Percentiles rank a stretch among this genome's conserved stretches.
These are phyloP conservation scores for Acanthococcus lagerstroemiae DNA, from an alignment of 2,888 invertebrate genomes.

Conservation along the genomic window DNA sequence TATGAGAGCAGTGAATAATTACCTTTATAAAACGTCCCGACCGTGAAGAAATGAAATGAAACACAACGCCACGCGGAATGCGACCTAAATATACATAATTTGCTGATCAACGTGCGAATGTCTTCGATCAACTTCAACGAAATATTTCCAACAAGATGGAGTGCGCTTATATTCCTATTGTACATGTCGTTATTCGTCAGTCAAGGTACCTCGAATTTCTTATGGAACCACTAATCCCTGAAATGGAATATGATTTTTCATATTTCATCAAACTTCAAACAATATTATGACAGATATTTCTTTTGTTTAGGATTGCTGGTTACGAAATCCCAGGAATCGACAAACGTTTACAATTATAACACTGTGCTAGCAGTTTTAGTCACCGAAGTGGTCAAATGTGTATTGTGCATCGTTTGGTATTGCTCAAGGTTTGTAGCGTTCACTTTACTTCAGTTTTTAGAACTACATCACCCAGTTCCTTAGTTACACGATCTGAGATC, in stretches of 20 bases:
- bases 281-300: too few species aligned
- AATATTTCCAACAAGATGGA: slow-evolving; percentile 74
- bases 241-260: neutral
- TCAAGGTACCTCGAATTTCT: slow-evolving; percentile 55
- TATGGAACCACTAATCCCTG: neutral
- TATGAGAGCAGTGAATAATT: too few species aligned
- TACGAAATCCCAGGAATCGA: slow-evolving; percentile 73
- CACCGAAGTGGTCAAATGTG: slow-evolving; percentile 75
- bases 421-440: slow-evolving; percentile 52
- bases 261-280: too few species aligned
- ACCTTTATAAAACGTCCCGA: too few species aligned
- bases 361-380: slow-evolving; percentile 77
- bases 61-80: too few species aligned
- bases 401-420: slow-evolving; percentile 61
- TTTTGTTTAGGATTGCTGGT: slow-evolving; percentile 69
- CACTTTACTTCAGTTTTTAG: neutral
- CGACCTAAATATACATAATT: too few species aligned
- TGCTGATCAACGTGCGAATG: too few species aligned
- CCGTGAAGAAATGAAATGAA: too few species aligned
- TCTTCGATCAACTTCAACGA: slow-evolving; percentile 45
- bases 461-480: too few species aligned
- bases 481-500: too few species aligned
- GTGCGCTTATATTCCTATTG: slow-evolving; percentile 66
- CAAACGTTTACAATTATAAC: slow-evolving; percentile 75
- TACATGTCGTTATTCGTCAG: slow-evolving; percentile 84